Conservation (phyloP, 2,113 vertebrate species). For the Takifugu bimaculatus region DNA sequence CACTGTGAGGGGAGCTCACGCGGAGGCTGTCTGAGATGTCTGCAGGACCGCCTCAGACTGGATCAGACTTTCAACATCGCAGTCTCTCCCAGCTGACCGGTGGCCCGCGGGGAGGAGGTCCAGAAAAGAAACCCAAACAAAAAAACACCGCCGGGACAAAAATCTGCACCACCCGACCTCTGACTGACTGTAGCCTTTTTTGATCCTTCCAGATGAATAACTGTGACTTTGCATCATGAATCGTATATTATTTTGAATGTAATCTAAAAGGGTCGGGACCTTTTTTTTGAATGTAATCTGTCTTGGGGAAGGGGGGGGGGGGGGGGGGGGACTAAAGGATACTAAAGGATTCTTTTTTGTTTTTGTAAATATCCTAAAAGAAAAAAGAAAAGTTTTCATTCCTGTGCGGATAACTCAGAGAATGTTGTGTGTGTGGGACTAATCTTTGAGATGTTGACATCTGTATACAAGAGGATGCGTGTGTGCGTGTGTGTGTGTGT, state of each 20-base stretch:
- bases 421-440: constrained; percentile 49
- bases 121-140: no score
- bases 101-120: neutral
- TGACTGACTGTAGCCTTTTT: constrained; percentile 66
- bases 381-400: constrained; percentile 61
- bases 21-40: constrained; percentile 43
- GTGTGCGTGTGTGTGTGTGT: constrained; percentile 32
- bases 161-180: constrained; percentile 40
- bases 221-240: constrained; percentile 87
- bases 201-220: constrained; percentile 74
- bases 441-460: constrained; percentile 45
- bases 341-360: neutral
- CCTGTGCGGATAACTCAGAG: constrained; percentile 62
- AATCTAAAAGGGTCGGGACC: constrained; percentile 59
- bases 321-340: neutral
- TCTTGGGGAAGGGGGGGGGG: constrained; percentile 22
- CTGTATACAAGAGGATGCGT: constrained; percentile 29
- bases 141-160: constrained; percentile 15
- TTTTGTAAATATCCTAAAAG: constrained; percentile 69
- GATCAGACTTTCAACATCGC: constrained; percentile 33
- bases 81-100: constrained; percentile 22
- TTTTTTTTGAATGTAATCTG: constrained; percentile 73
- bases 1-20: constrained; percentile 54
- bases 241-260: constrained; percentile 79
- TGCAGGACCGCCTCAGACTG: constrained; percentile 45